Evolutionary conservation across 2,113 vertebrate species (phyloP).

Genomic region (Hyperoodon ampullatus): DNA sequence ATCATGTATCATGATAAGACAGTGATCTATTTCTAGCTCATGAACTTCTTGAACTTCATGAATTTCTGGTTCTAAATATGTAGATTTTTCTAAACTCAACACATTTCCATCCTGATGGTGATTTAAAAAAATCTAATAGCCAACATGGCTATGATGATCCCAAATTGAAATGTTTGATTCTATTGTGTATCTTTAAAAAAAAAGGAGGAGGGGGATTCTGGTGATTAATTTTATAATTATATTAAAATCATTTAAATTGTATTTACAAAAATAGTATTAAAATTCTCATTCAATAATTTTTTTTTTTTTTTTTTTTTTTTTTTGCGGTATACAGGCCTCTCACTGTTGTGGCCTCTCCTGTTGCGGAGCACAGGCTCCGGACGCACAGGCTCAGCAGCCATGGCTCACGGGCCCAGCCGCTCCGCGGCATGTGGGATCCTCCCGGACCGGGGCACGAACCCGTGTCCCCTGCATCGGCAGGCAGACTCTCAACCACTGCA

Average conservation of each 20-base stretch:
- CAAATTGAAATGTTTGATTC: not conserved
- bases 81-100: not conserved
- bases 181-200: not conserved
- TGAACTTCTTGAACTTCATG: not conserved
- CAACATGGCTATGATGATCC: not conserved
- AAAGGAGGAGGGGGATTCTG: not conserved
- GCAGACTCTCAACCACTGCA: no score
- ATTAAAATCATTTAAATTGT: not conserved
- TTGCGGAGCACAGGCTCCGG: fast-evolving
- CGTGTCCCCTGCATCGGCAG: no score
- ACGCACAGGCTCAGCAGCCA: no score
- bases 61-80: slow-evolving; percentile 24
- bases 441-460: no score
- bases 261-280: not conserved
- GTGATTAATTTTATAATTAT: not conserved
- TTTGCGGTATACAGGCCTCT: no score
- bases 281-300: not conserved
- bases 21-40: not conserved
- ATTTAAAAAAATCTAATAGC: not conserved
- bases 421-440: no score
- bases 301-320: no score
- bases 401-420: no score
- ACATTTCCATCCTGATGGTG: not conserved
- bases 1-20: not conserved
- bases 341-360: no score